Evolutionary conservation across 1,140 invertebrate genomes (phyloP), one percentile per base, ranked within the genome.

Genomic region (Oedothorax gibbosus): DNA sequence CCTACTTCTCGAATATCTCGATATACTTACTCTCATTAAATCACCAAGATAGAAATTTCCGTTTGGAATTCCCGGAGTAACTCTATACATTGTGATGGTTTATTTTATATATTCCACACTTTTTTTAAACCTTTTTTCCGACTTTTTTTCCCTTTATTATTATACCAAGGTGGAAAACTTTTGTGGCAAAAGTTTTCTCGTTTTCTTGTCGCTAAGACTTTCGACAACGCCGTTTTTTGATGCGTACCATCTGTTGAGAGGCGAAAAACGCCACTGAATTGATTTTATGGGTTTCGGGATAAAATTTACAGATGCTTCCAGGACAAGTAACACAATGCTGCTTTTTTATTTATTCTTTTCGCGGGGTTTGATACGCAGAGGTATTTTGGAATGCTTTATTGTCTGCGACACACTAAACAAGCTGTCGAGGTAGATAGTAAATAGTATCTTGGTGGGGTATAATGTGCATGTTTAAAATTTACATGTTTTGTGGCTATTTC

Each of bases 161-260:
- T 51, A 56, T 56, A 9, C 60, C 49, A 10, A 80, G 64, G 18
- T 65, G 64, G 50, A 66, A 80, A 80, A 80, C 49, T 80, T 79
- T 80, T 80, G 78, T 80, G 65, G 78, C 65, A 35, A 80, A 80
- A 80, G 78, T 80, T 80, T 80, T 80, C 78, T 80, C 78, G 78
- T 80, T 80, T 80, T 60, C 62, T 35, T 69, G 65, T 78, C 78
- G 66, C 49, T 18, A 80, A 53, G 64, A 53, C 51, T 80, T 53
- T 11, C 11, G 56, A 35, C 56, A 57, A 57, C n/a, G 65, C 66
- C 60, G 65, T 80, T 80, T 80, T 69, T 80, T 80, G 78, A 80
- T 80, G 78, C 53, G 78, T 60, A 20, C 78, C 78, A 80, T 80
- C 78, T 80, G 78, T 69, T 80, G 65, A 80, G 51, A 71, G 51